A percentile compares a stretch with the other conserved stretches of the same genome.
Conservation (phyloP, 1,140 invertebrate genomes). For the Eufriesea mexicana region DNA sequence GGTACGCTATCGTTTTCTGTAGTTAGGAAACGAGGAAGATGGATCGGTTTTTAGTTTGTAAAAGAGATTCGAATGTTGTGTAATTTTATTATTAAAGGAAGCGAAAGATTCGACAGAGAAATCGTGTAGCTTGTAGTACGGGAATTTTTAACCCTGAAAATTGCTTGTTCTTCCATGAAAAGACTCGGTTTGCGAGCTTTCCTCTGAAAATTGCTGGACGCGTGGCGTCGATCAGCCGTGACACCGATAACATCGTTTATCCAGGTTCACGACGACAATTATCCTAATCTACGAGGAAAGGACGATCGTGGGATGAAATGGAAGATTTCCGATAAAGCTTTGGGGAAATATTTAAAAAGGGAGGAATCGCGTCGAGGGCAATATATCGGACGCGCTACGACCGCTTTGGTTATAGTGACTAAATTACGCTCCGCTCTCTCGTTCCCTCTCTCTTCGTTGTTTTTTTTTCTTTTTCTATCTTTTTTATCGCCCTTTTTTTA, state of each 20-base stretch:
- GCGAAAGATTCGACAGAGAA: too few relatives aligned
- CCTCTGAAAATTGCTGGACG: too few relatives aligned
- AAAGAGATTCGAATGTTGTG: too few relatives aligned
- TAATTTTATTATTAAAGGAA: too few relatives aligned
- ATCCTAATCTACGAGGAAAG: background rate
- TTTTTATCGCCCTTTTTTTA: conserved; percentile 19
- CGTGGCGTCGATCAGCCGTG: too few relatives aligned
- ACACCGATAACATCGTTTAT: too few relatives aligned
- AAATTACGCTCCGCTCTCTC: conserved; percentile 55
- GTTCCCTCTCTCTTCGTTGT: background rate
- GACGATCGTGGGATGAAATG: background rate
- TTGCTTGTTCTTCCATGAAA: too few relatives aligned
- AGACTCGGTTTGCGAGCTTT: too few relatives aligned
- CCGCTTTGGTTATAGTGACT: conserved; percentile 64
- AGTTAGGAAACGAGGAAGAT: too few relatives aligned
- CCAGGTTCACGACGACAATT: background rate
- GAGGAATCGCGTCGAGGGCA: conserved; percentile 51
- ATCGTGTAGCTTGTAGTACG: too few relatives aligned
- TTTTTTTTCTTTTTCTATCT: conserved; percentile 17
- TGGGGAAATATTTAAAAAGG: conserved; percentile 52
- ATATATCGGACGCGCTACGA: conserved; percentile 56
- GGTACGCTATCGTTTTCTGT: background rate
- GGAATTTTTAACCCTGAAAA: too few relatives aligned
- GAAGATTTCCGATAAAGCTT: conserved; percentile 24
- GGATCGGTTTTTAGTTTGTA: too few relatives aligned